Evolutionary conservation across 2,113 vertebrate species (phyloP).

Genomic region (Sinocyclocheilus maitianheensis): DNA sequence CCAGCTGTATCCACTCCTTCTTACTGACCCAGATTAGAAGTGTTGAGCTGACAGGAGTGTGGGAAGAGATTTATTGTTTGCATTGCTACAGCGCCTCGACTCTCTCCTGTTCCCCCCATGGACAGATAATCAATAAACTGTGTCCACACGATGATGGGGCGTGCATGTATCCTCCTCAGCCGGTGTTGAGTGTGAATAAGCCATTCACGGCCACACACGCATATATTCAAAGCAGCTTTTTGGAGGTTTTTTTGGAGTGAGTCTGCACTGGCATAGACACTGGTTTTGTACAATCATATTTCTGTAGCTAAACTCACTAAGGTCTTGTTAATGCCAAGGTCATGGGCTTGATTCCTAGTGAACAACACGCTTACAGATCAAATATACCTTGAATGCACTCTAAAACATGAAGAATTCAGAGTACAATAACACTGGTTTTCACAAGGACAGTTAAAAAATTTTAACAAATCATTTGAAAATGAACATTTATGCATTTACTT

Average conservation of each 20-base stretch:
- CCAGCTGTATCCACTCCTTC: background rate
- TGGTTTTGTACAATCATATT: too few relatives aligned
- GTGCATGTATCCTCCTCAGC: background rate
- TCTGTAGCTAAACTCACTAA: too few relatives aligned
- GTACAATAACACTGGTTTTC: background rate
- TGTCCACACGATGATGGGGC: slow-evolving; percentile 20
- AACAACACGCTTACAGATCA: background rate
- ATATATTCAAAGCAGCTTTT: background rate
- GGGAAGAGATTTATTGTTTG: slow-evolving; percentile 15
- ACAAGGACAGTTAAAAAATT: background rate
- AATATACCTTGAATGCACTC: background rate
- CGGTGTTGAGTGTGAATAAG: background rate
- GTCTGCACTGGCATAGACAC: too few relatives aligned
- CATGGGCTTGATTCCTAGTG: background rate
- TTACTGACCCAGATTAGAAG: slow-evolving; percentile 20
- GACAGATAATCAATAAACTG: slow-evolving; percentile 50
- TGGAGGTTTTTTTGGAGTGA: background rate
- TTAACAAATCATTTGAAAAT: too few relatives aligned
- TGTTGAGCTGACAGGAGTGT: background rate
- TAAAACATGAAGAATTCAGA: background rate
- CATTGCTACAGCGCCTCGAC: background rate
- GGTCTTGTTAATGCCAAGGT: background rate
- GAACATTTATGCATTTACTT: too few relatives aligned
- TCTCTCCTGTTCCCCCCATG: background rate
- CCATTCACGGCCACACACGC: background rate